phyloP scores from a whole-genome alignment of 2,113 vertebrate species.

The Daubentonia madagascariensis region DNA sequence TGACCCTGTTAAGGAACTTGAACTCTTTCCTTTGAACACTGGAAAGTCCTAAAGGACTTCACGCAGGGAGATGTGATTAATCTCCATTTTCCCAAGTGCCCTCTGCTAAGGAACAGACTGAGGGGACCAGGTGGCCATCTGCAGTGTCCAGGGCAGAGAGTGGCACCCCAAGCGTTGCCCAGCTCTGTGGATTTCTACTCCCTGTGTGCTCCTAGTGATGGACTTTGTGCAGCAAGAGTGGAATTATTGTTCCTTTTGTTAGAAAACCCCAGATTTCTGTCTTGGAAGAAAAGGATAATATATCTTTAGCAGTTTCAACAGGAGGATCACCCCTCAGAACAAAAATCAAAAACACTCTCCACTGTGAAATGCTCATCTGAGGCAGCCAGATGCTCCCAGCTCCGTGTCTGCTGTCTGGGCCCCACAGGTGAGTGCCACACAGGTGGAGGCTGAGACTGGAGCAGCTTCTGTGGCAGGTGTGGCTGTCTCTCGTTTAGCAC shows the following conservation, averaged over 20 bases:
- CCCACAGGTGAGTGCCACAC: no score
- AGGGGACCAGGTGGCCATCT: background rate
- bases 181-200: background rate
- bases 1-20: background rate
- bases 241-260: background rate
- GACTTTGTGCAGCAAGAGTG: background rate
- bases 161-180: accelerated
- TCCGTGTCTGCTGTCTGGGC: background rate
- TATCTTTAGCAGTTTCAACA: background rate
- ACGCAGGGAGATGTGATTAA: background rate
- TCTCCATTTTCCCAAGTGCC: background rate
- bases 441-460: background rate
- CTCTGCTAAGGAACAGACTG: background rate
- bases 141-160: background rate
- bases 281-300: background rate
- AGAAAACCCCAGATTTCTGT: background rate
- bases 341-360: background rate
- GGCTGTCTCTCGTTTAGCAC: no score
- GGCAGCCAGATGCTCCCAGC: accelerated
- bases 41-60: background rate
- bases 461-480: background rate
- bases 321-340: background rate
- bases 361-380: background rate
- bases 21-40: background rate
- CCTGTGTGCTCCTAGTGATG: background rate